These are phyloP conservation scores for Aromia moschata DNA, from an alignment of 2,888 invertebrate genomes.

Conservation along the genomic window DNA sequence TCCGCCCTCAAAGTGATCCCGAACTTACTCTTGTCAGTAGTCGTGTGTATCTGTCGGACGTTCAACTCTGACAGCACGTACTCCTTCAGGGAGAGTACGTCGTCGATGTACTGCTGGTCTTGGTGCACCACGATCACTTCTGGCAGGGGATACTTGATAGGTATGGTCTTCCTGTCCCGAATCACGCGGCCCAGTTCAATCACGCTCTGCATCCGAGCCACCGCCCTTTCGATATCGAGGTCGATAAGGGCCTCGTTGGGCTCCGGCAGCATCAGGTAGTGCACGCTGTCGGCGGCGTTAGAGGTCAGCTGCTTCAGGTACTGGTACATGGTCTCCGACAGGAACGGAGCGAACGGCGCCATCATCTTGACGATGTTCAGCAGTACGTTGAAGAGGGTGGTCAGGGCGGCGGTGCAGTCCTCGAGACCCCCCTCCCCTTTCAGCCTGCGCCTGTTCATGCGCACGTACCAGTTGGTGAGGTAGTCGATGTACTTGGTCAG, in stretches of 20 bases:
- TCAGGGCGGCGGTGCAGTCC: conserved; percentile 86
- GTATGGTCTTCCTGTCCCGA: conserved; percentile 91
- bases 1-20: conserved; percentile 87
- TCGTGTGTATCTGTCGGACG: conserved; percentile 83
- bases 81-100: conserved; percentile 76
- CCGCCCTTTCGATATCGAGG: conserved; percentile 86
- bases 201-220: conserved; percentile 92
- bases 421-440: conserved; percentile 87
- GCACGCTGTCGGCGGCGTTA: conserved; percentile 78
- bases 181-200: conserved; percentile 94
- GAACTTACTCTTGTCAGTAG: conserved; percentile 91
- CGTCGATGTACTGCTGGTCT: conserved; percentile 75
- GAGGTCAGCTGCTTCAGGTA: conserved; percentile 77
- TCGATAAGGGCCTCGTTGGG: conserved; percentile 78
- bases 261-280: conserved; percentile 89
- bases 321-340: conserved; percentile 95
- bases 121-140: conserved; percentile 96
- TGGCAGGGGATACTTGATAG: conserved; percentile 95
- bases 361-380: conserved; percentile 90
- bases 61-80: conserved; percentile 95
- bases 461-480: conserved; percentile 98
- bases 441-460: conserved; percentile 93
- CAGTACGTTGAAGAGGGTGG: conserved; percentile 88
- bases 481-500: conserved; percentile 97
- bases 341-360: conserved; percentile 97